These are phyloP conservation scores for Mythimna impura DNA, from an alignment of 2,888 invertebrate genomes.

Conservation along the genomic window DNA sequence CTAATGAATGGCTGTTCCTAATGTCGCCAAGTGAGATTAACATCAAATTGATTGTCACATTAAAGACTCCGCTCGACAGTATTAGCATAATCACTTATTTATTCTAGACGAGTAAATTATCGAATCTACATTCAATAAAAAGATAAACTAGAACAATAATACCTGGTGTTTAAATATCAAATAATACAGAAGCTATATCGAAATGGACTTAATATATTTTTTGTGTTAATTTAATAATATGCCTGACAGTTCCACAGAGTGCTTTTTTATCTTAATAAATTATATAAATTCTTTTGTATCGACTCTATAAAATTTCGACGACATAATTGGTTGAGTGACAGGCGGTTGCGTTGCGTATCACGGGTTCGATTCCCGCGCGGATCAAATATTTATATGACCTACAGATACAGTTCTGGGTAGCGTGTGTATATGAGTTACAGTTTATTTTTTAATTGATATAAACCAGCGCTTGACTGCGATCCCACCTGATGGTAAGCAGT, in stretches of 20 bases:
- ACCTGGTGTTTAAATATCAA: constrained; percentile 38
- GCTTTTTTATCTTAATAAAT: not conserved
- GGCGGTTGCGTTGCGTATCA: too few relatives aligned
- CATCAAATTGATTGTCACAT: constrained; percentile 37
- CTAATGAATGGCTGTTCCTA: constrained; percentile 30
- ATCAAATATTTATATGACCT: too few relatives aligned
- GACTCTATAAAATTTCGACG: constrained; percentile 1
- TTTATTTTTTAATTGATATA: too few relatives aligned
- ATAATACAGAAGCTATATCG: constrained; percentile 33
- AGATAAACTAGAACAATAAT: constrained; percentile 38
- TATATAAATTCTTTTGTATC: not conserved
- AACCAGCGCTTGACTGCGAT: too few relatives aligned
- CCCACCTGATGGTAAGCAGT: too few relatives aligned
- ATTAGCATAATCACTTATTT: constrained; percentile 49
- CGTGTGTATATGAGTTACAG: too few relatives aligned
- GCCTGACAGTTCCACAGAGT: not conserved
- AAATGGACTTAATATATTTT: constrained; percentile 15
- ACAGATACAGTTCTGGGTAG: too few relatives aligned
- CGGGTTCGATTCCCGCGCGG: too few relatives aligned
- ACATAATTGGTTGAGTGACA: too few relatives aligned
- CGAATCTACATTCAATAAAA: constrained; percentile 42
- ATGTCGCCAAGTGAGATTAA: constrained; percentile 33
- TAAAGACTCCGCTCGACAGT: constrained; percentile 33
- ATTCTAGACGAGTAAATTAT: constrained; percentile 33
- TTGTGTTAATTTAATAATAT: constrained; percentile 13